Conservation (phyloP, 1,140 invertebrate species). For the Halictus rubicundus region DNA sequence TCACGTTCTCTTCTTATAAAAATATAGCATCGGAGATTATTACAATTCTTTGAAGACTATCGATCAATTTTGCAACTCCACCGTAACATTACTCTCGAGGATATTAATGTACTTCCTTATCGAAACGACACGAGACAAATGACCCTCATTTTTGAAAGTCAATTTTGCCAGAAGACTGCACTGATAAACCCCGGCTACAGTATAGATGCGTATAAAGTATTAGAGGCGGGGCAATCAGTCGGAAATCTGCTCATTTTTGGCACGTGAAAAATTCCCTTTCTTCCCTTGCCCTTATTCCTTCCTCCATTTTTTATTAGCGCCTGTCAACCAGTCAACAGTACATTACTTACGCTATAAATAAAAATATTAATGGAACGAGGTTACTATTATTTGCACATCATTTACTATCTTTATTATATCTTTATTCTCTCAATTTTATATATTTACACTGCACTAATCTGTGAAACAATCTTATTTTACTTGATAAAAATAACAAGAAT, state of each 20-base stretch:
- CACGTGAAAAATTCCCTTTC: no score
- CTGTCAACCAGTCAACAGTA: no score
- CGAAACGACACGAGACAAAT: constrained; percentile 1
- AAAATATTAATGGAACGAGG: no score
- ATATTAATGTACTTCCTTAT: constrained; percentile 3
- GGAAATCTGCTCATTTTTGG: background rate
- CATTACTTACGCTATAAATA: no score
- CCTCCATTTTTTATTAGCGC: no score
- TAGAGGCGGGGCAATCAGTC: background rate
- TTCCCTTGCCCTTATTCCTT: no score
- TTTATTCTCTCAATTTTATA: no score
- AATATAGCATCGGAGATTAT: background rate
- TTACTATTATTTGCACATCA: no score
- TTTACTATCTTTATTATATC: no score
- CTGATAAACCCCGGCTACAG: background rate
- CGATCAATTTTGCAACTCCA: background rate
- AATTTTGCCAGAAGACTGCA: background rate
- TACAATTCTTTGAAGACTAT: background rate
- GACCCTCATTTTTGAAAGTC: constrained; percentile 2
- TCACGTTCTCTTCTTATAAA: background rate
- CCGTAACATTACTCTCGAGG: background rate
- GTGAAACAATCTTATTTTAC: no score
- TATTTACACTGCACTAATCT: no score
- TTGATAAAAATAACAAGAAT: no score
- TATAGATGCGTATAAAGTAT: background rate